Evolutionary conservation across 2,797 vertebrate species (phyloP).

Genomic region (Melanotaenia pygmaea): DNA sequence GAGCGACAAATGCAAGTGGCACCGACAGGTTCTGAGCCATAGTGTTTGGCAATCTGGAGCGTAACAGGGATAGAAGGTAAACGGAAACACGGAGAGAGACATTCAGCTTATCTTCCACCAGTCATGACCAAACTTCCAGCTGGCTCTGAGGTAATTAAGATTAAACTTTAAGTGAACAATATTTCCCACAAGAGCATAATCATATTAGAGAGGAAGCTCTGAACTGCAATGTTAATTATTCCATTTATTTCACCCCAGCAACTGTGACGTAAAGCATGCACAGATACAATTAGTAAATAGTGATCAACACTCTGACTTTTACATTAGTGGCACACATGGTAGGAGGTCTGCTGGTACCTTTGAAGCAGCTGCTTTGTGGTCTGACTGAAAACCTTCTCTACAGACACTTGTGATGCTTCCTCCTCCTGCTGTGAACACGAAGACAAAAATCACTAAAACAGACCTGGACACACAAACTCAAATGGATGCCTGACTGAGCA

Average conservation of each 20-base stretch:
- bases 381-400: slow-evolving; percentile 86
- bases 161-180: too few species aligned
- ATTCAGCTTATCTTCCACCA: background rate
- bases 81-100: background rate
- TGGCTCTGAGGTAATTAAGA: background rate
- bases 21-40: slow-evolving; percentile 94
- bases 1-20: slow-evolving; percentile 91
- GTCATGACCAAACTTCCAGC: slow-evolving; percentile 5
- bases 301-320: background rate
- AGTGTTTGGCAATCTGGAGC: slow-evolving; percentile 84
- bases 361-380: slow-evolving; percentile 84
- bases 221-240: background rate
- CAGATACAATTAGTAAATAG: background rate
- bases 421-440: slow-evolving; percentile 62
- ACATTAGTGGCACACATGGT: slow-evolving; percentile 17
- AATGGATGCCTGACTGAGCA: background rate
- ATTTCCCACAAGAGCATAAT: too few species aligned
- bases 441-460: slow-evolving; percentile 12
- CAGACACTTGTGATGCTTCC: slow-evolving; percentile 72
- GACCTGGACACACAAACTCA: background rate
- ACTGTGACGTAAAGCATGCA: background rate
- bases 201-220: background rate
- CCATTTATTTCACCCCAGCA: background rate
- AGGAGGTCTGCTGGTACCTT: slow-evolving; percentile 79
- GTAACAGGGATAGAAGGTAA: background rate